A percentile compares a stretch with the other conserved stretches of the same genome.
These are phyloP conservation scores for Eilema griseolum DNA, from an alignment of 2,888 invertebrate genomes.

Conservation along the genomic window DNA sequence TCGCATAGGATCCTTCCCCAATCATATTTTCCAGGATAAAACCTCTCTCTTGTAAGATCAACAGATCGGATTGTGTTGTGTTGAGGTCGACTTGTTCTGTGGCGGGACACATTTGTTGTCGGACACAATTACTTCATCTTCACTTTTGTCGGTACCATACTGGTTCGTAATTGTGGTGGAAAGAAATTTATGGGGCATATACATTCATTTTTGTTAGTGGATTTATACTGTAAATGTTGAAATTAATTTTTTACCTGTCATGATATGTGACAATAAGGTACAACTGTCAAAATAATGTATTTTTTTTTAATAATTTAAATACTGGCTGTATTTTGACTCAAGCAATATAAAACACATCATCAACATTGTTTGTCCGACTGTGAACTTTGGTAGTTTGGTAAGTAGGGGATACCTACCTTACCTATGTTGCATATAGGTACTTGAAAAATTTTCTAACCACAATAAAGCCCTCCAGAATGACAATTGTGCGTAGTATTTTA, in stretches of 20 bases:
- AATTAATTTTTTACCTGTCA: constrained; percentile 24
- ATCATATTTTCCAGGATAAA: constrained; percentile 88
- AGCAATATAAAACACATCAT: background rate
- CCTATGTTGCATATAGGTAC: no score
- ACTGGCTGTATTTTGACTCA: background rate
- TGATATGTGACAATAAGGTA: constrained; percentile 21
- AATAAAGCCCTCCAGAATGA: no score
- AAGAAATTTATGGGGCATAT: constrained; percentile 31
- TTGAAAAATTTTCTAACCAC: no score
- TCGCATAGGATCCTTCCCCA: constrained; percentile 93
- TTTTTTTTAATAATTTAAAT: background rate
- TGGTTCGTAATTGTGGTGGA: constrained; percentile 45
- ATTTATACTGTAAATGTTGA: constrained; percentile 35
- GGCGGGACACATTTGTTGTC: constrained; percentile 63
- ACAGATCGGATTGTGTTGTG: constrained; percentile 74
- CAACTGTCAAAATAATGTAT: constrained; percentile 6
- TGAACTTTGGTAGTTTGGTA: background rate
- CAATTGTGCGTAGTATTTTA: no score
- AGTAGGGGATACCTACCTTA: background rate
- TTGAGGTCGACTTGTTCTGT: constrained; percentile 69
- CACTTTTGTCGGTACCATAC: constrained; percentile 73
- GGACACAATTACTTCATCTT: constrained; percentile 71
- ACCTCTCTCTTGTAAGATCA: constrained; percentile 82
- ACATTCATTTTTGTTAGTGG: constrained; percentile 40
- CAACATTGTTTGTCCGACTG: background rate